phyloP scores from a whole-genome alignment of 2,797 vertebrate genomes.

The Scolopax rusticola region DNA sequence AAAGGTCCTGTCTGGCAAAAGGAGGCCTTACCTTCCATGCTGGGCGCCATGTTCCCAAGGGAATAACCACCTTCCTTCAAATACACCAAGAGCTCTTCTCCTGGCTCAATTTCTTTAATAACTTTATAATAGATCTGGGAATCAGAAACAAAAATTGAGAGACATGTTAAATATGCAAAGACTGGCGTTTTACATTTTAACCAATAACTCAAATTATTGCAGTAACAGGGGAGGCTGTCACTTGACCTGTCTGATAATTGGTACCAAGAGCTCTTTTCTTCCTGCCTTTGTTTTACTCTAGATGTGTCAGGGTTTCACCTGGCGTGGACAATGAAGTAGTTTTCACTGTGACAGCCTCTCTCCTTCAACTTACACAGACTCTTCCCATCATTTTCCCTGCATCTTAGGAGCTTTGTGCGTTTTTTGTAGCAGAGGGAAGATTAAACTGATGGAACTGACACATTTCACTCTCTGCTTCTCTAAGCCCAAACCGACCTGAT shows the following conservation, averaged over 20 bases:
- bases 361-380: neutral
- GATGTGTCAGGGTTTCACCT: neutral
- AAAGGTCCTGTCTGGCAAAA: neutral
- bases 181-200: neutral
- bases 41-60: conserved; percentile 91
- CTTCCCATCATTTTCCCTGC: neutral
- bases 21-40: conserved; percentile 93
- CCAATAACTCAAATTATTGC: neutral
- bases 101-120: conserved; percentile 94
- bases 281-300: neutral
- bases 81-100: conserved; percentile 96
- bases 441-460: neutral
- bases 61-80: conserved; percentile 94
- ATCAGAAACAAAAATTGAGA: conserved; percentile 46
- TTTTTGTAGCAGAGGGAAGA: neutral
- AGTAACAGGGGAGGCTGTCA: neutral
- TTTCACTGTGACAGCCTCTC: neutral
- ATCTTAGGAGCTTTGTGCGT: neutral
- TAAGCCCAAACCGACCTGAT: neutral
- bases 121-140: conserved; percentile 96
- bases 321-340: neutral
- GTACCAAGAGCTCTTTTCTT: neutral
- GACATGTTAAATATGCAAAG: neutral
- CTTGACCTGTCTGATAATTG: neutral
- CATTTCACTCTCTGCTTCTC: neutral